phyloP scores from a whole-genome alignment of 2,113 vertebrate genomes.

The Mesembrinibis cayennensis region DNA sequence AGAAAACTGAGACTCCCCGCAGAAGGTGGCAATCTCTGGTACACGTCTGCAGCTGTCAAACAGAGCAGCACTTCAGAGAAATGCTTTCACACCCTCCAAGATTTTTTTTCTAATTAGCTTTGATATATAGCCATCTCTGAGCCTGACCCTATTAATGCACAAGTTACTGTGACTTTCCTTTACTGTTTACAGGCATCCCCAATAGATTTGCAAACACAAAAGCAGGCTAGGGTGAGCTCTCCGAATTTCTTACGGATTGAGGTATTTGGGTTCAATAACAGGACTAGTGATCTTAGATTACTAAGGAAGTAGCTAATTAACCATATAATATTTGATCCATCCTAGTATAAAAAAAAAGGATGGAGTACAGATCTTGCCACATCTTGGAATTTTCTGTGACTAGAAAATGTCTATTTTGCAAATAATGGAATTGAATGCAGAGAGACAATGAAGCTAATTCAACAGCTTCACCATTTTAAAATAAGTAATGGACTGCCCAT shows the following conservation, averaged over 20 bases:
- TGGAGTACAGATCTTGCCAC: neutral
- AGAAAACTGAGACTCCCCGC: neutral
- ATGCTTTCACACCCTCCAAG: neutral
- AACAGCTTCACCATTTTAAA: neutral
- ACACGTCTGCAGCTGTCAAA: neutral
- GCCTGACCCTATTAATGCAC: neutral
- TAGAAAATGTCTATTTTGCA: neutral
- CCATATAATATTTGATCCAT: neutral
- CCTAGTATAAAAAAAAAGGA: neutral
- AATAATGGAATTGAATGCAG: neutral
- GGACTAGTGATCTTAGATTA: neutral
- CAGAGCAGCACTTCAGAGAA: neutral
- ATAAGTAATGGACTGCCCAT: neutral
- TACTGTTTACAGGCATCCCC: neutral
- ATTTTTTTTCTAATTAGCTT: conserved; percentile 12
- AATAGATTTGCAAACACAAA: neutral
- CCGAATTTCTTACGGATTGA: neutral
- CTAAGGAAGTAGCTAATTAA: neutral
- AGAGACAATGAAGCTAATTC: neutral
- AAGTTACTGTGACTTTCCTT: neutral
- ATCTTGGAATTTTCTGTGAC: neutral
- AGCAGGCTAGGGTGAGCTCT: neutral
- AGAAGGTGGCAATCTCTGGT: neutral
- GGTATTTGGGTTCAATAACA: neutral
- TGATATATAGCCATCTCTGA: neutral